Conservation (phyloP, 2,888 invertebrate species). For the Pogonocherus hispidulus region DNA sequence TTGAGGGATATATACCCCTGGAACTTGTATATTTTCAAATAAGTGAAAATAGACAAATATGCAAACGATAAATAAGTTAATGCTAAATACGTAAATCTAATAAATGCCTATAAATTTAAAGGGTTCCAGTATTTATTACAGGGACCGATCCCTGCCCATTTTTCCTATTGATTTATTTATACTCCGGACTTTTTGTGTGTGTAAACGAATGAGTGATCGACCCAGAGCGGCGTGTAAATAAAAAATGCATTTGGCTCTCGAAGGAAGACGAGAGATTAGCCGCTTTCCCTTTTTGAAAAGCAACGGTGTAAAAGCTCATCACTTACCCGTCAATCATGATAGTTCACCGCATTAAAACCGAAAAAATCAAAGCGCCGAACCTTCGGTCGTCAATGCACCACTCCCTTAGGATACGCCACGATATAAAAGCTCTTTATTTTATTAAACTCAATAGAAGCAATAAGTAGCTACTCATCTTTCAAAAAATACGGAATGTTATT, state of each 20-base stretch:
- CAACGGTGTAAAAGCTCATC: conserved; percentile 49
- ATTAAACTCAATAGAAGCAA: neutral
- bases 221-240: conserved; percentile 45
- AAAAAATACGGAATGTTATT: neutral
- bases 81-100: no score
- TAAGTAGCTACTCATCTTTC: neutral
- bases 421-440: neutral
- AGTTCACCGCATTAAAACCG: conserved; percentile 27
- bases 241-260: conserved; percentile 50
- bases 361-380: conserved; percentile 22
- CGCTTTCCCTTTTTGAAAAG: conserved; percentile 35
- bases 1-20: no score
- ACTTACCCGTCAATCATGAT: conserved; percentile 54
- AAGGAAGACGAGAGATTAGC: conserved; percentile 44
- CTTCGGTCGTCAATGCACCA: neutral
- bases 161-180: conserved; percentile 24
- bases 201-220: conserved; percentile 36
- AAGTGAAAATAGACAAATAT: no score
- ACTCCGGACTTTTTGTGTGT: conserved; percentile 10
- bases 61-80: no score
- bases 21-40: no score
- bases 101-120: conserved; percentile 12
- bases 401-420: conserved; percentile 13
- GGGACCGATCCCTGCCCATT: conserved; percentile 5
- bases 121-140: conserved; percentile 17